Base-by-base conservation (phyloP, 1,140 invertebrate species). In the Heliconius eleuchia region DNA sequence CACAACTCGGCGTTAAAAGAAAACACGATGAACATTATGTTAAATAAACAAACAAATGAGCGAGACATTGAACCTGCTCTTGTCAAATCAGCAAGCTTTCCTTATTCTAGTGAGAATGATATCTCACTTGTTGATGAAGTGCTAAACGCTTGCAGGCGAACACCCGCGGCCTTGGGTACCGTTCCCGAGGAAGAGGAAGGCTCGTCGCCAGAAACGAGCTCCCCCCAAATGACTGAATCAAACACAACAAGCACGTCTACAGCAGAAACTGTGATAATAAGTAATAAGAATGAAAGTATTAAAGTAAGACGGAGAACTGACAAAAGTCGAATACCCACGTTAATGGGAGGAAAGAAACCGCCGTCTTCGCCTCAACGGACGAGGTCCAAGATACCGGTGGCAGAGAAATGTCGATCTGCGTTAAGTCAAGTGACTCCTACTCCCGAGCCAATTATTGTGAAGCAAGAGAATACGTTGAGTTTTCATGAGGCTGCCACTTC, bases 401-500 rank as follows among this genome's bases (percentile, higher is more conserved):
- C 88, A 3, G 92, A 89, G 7, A 89, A 78, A 60, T 82, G 66
- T 74, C 81, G 83, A 60, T 76, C 86, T 6, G 76, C 52, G 7
- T 46, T 80, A n/a, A 71, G 83, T 13, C 85, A 85, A 74, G 42
- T 77, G 23, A 46, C 70, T 23, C 60, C 85, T 16, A 73, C 79
- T 46, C 85, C 89, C 1, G 92, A 93, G 57, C 85, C 91, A 6
- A 92, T 94, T 50, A 94, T 94, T 42, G 89, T 94, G 9, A 92
- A 92, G 78, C 92, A 94, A 87, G 95, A 91, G 89, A 90, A 92
- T 72, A 93, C 87, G 3, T 84, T 96, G 52, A 96, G 96, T 91
- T 97, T 97, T 87, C 96, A 97, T 84, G 96, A 97, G 86, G 95
- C 96, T 70, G 96, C 96, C 7, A 97, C 96, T 46, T 97, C 96